Evolutionary conservation across 2,888 invertebrate genomes (phyloP).

Genomic region (Neria commutata): DNA sequence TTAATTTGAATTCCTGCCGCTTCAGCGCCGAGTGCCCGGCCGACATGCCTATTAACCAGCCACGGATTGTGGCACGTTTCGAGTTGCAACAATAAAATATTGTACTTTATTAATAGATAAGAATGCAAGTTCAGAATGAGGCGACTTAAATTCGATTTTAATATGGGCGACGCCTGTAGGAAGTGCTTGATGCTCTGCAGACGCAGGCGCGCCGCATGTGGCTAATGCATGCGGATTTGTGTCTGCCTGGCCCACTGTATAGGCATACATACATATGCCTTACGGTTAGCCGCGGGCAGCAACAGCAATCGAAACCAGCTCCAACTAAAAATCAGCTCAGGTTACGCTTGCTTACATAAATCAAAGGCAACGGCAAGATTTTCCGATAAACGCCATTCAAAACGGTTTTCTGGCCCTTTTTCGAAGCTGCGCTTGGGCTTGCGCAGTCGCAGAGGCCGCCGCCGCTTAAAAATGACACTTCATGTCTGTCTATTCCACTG

Average conservation of each 20-base stretch:
- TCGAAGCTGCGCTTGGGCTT: no score
- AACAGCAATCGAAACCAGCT: no score
- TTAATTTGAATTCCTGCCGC: conserved; percentile 55
- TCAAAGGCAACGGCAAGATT: no score
- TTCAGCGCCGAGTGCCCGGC: conserved; percentile 27
- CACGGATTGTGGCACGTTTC: not conserved
- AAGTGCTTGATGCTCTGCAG: no score
- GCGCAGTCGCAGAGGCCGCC: no score
- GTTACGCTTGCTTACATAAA: conserved; percentile 9
- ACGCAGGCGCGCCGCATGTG: not conserved
- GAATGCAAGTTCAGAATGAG: not conserved
- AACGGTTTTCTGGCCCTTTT: no score
- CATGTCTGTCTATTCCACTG: not conserved
- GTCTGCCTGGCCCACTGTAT: no score
- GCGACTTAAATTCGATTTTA: not conserved
- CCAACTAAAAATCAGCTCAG: not conserved
- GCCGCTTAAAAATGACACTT: no score
- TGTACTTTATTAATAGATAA: not conserved
- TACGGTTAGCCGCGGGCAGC: not conserved
- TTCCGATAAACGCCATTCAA: no score
- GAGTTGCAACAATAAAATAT: not conserved
- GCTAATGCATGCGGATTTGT: not conserved
- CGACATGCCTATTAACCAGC: conserved; percentile 11
- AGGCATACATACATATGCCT: not conserved
- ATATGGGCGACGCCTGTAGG: not conserved